phyloP scores from a whole-genome alignment of 2,113 vertebrate species.

The Platycercus adscitus region DNA sequence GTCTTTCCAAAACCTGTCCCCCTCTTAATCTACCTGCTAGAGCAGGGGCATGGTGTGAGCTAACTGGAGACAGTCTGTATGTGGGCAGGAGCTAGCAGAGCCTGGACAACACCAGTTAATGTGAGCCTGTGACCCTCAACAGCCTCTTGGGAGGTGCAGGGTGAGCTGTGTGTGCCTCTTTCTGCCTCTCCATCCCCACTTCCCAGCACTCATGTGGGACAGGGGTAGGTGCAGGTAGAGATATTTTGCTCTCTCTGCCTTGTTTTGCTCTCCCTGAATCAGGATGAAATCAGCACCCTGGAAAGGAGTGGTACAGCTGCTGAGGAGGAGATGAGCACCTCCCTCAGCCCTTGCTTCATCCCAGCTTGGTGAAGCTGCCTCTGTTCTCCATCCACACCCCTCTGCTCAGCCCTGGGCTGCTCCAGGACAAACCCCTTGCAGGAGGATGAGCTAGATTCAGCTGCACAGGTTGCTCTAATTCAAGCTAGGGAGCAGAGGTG shows the following conservation, averaged over 20 bases:
- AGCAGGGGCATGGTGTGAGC: neutral
- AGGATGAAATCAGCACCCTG: neutral
- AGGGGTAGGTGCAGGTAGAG: rapidly evolving
- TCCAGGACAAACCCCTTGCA: neutral
- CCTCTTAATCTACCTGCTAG: neutral
- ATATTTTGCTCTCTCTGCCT: neutral
- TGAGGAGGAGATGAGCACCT: neutral
- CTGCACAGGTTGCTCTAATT: rapidly evolving
- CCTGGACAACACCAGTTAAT: rapidly evolving
- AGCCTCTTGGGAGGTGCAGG: rapidly evolving
- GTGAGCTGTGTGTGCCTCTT: neutral
- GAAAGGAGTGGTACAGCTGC: neutral
- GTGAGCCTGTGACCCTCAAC: neutral
- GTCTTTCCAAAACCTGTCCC: neutral
- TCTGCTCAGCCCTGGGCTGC: neutral
- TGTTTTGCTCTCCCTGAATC: neutral
- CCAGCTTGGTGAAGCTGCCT: neutral
- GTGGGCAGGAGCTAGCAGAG: neutral
- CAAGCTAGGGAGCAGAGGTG: neutral
- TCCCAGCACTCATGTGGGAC: rapidly evolving
- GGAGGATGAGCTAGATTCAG: neutral
- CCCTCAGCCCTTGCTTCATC: neutral
- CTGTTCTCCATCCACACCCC: neutral
- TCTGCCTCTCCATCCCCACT: neutral
- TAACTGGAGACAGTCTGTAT: neutral